Evolutionary conservation across 2,797 vertebrate genomes (phyloP).

Genomic region (Cryptoblepharus egeriae): DNA sequence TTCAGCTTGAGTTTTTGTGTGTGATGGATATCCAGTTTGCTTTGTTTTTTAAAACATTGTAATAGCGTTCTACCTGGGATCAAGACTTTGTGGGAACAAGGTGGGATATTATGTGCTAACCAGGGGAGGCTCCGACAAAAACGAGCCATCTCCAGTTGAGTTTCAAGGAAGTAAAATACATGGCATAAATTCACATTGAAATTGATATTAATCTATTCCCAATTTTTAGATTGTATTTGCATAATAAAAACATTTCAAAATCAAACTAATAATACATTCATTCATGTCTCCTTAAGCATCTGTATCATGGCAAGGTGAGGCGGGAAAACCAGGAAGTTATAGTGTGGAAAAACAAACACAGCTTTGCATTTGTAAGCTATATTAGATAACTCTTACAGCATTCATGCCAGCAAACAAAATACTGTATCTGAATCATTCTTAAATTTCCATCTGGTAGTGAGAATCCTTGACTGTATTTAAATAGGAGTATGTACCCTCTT

Average conservation of each 20-base stretch:
- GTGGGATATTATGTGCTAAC: constrained; percentile 10
- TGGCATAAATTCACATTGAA: constrained; percentile 41
- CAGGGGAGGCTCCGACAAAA: constrained; percentile 10
- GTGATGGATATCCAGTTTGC: constrained; percentile 25
- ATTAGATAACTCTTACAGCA: no score
- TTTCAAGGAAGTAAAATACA: constrained; percentile 30
- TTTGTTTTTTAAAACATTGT: constrained; percentile 48
- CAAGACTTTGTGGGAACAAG: constrained; percentile 26
- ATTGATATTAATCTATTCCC: constrained; percentile 29
- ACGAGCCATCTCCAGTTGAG: constrained; percentile 58
- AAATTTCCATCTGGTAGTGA: no score
- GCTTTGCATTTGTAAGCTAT: background rate
- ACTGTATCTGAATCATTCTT: no score
- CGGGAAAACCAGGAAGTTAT: constrained; percentile 31
- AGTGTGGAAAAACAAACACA: no score
- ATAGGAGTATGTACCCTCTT: no score
- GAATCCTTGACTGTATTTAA: no score
- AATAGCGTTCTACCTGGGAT: constrained; percentile 40
- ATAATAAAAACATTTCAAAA: constrained; percentile 43
- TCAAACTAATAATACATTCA: constrained; percentile 26
- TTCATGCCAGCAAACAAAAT: no score
- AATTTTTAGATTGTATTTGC: constrained; percentile 50
- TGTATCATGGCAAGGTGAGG: background rate
- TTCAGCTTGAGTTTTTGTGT: constrained; percentile 22
- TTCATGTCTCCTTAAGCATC: background rate